A percentile compares a stretch with the other conserved stretches of the same genome.
Conservation (phyloP, 2,888 invertebrate species). For the Galeopsomyia nigrocyanea region DNA sequence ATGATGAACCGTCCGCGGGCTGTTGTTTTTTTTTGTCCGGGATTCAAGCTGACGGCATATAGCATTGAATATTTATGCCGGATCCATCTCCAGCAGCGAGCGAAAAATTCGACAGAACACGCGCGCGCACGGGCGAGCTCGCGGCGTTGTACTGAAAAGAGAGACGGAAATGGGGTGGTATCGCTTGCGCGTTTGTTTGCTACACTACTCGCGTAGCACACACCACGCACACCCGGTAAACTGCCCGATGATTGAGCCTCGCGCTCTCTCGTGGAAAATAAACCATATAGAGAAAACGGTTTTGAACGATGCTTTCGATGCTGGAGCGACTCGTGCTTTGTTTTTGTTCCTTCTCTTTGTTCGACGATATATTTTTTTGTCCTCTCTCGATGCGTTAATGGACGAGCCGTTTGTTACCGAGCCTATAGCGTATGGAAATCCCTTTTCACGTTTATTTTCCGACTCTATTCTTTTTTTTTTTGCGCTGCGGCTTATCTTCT, state of each 20-base stretch:
- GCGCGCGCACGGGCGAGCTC: too few species aligned
- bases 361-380: slow-evolving; percentile 4
- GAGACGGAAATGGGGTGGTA: slow-evolving; percentile 17
- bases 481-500: background rate
- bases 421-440: background rate
- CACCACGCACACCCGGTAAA: slow-evolving; percentile 16
- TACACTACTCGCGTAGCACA: background rate
- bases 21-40: background rate
- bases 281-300: slow-evolving; percentile 24
- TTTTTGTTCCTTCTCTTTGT: background rate
- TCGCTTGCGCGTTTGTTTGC: slow-evolving; percentile 19
- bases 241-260: slow-evolving; percentile 25
- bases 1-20: background rate
- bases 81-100: background rate
- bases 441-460: background rate
- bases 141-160: background rate
- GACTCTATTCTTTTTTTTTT: background rate
- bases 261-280: slow-evolving; percentile 26
- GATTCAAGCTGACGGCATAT: too few species aligned
- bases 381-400: background rate
- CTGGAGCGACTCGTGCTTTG: background rate
- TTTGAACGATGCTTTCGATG: background rate
- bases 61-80: too few species aligned
- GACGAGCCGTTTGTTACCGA: background rate
- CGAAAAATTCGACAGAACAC: background rate